Evolutionary conservation across 2,797 vertebrate genomes (phyloP), one percentile per base, ranked within the genome.

Genomic region (Peromyscus melanophrys): DNA sequence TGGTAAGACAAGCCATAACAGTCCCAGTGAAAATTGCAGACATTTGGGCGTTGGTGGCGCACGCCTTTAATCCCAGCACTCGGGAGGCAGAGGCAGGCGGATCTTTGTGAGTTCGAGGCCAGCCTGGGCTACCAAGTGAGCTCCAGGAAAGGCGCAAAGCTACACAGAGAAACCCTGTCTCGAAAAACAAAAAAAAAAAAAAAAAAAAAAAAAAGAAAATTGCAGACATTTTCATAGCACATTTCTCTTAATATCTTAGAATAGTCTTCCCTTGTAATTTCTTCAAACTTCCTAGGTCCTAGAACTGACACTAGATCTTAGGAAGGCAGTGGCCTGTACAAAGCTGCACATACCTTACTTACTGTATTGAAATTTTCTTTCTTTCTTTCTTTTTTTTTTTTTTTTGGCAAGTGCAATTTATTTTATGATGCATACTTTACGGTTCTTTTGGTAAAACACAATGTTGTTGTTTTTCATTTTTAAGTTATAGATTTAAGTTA

Each of bases 401-500:
- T 34, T 73, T 94, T 86, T 65, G 34, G 14, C 76, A 90, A 87
- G 11, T 93, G 71, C 57, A 89, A 31, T 96, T 93, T 80, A 55
- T 69, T 94, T 92, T 71, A 13, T 82, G 1, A 21, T 77, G 6
- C 73, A 73, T 89, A 59, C 69, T 84, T 96, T 90, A 73, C 95
- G 63, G 67, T 71, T 96, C 9, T 65, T 93, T 95, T 90, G 83
- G 55, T 80, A 93, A 96, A 96, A 78, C 25, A 75, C 2, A 49
- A 77, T 83, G 34, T 83, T 83, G 23, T 83, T 83, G 34, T 83
- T 73, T 92, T 93, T 93, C 11, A 89, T 92, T 95, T 92, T 95
- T n/a, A 90, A 57, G 61, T 87, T 84, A 81, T 91, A 92, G 86
- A 31, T 93, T 69, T 43, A 55, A 63, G 12, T 17, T 46, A 37